phyloP scores from a whole-genome alignment of 2,888 invertebrate species.

The Calameuta pallipes region DNA sequence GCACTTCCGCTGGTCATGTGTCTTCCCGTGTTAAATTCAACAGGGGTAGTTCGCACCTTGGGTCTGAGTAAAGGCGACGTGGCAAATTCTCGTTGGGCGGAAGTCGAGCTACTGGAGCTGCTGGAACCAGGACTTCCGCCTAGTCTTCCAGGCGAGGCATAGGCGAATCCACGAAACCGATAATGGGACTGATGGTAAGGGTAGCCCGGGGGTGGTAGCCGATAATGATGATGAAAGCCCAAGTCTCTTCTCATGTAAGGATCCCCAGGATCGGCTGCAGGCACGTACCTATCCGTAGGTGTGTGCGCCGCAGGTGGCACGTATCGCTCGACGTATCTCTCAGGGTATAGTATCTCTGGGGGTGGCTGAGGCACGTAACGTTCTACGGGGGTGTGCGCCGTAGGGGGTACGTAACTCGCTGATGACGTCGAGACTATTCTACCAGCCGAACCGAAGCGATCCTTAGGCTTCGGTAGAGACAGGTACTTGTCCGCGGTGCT shows the following conservation, averaged over 20 bases:
- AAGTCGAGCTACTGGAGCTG: conserved; percentile 68
- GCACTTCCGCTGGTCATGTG: conserved; percentile 54
- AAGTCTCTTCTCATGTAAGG: conserved; percentile 72
- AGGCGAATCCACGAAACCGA: conserved; percentile 61
- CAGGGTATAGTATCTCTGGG: conserved; percentile 61
- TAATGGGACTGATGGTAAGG: conserved; percentile 58
- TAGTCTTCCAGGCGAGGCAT: conserved; percentile 59
- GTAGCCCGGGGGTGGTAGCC: conserved; percentile 68
- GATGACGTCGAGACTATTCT: conserved; percentile 47
- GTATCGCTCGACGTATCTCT: conserved; percentile 68
- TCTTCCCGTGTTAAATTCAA: conserved; percentile 50
- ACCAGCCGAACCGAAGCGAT: conserved; percentile 51
- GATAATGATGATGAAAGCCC: conserved; percentile 70
- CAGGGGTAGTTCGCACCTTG: conserved; percentile 61
- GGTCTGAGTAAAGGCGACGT: conserved; percentile 65
- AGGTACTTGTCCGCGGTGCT: conserved; percentile 50
- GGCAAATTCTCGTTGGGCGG: conserved; percentile 63
- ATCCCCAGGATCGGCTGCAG: conserved; percentile 67
- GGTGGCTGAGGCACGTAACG: conserved; percentile 74
- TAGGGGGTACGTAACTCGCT: conserved; percentile 73
- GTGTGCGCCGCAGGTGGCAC: conserved; percentile 78
- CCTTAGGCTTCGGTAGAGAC: conserved; percentile 61
- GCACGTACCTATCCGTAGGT: conserved; percentile 79
- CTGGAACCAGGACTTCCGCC: conserved; percentile 68
- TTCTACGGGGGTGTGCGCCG: conserved; percentile 80